phyloP scores from a whole-genome alignment of 2,888 invertebrate species.

The Operophtera brumata region DNA sequence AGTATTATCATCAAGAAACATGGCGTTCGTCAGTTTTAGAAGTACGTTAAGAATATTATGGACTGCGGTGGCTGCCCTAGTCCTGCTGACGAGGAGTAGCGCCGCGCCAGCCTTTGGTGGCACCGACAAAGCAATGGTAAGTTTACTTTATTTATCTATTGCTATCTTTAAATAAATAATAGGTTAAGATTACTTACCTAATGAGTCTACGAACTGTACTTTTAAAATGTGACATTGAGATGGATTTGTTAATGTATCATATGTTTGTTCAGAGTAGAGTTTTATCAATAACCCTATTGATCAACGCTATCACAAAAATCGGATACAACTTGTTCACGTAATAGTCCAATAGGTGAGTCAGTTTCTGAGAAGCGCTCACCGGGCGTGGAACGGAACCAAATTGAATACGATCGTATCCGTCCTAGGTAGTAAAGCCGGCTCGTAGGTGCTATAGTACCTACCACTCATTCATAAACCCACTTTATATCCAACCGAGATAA shows the following conservation, averaged over 20 bases:
- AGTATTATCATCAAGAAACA: conserved; percentile 50
- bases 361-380: conserved; percentile 49
- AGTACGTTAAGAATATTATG: conserved; percentile 64
- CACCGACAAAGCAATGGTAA: conserved; percentile 73
- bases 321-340: conserved; percentile 56
- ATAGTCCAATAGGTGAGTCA: conserved; percentile 45
- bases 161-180: conserved; percentile 6
- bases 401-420: conserved; percentile 43
- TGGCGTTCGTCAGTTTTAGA: conserved; percentile 61
- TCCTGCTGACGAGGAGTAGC: conserved; percentile 60
- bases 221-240: conserved; percentile 19
- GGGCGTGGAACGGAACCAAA: conserved; percentile 45
- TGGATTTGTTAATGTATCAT: conserved; percentile 15
- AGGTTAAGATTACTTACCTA: neutral
- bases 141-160: conserved; percentile 30
- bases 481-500: conserved; percentile 53
- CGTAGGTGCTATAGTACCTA: conserved; percentile 40
- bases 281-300: conserved; percentile 22
- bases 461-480: conserved; percentile 67
- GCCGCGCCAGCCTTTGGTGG: conserved; percentile 70
- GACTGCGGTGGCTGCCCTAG: conserved; percentile 54
- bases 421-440: conserved; percentile 45
- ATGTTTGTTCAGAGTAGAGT: neutral
- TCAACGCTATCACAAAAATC: conserved; percentile 45
- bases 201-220: neutral